These are phyloP conservation scores for Sander vitreus DNA, from an alignment of 2,113 vertebrate species.

Conservation along the genomic window DNA sequence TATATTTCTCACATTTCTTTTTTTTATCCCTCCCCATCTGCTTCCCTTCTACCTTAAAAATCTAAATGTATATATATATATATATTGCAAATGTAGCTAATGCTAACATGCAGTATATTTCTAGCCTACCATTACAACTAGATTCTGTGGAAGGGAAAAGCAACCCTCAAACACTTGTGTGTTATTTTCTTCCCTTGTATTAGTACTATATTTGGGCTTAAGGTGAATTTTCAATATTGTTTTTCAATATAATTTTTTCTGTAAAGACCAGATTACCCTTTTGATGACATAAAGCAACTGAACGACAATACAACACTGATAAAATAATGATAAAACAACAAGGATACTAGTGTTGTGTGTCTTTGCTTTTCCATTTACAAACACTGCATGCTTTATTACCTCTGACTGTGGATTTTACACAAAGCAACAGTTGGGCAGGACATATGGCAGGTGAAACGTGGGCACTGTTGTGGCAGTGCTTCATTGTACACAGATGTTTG, in stretches of 20 bases:
- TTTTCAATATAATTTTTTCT: not conserved
- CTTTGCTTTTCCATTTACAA: conserved; percentile 6
- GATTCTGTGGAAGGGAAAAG: not conserved
- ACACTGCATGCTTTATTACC: conserved; percentile 55
- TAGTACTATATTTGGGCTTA: not conserved
- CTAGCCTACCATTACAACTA: not conserved
- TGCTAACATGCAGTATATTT: conserved; percentile 5
- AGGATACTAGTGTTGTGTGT: conserved; percentile 1
- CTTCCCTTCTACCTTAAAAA: conserved; percentile 27
- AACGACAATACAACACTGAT: not conserved
- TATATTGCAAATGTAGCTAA: not conserved
- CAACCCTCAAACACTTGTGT: not conserved
- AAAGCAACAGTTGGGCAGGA: conserved; percentile 74
- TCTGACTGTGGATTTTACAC: conserved; percentile 52
- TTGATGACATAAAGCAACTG: not conserved
- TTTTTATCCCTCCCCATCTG: conserved; percentile 13
- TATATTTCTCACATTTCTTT: conserved; percentile 20
- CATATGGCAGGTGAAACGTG: conserved; percentile 74
- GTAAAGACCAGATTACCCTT: not conserved
- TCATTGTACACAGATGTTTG: conserved; percentile 78
- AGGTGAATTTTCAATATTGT: not conserved
- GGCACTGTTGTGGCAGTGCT: conserved; percentile 65
- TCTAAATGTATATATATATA: conserved; percentile 4
- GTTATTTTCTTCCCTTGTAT: not conserved
- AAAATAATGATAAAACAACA: not conserved